phyloP scores from a whole-genome alignment of 1,140 invertebrate species.

The Dendrolimus kikuchii region DNA sequence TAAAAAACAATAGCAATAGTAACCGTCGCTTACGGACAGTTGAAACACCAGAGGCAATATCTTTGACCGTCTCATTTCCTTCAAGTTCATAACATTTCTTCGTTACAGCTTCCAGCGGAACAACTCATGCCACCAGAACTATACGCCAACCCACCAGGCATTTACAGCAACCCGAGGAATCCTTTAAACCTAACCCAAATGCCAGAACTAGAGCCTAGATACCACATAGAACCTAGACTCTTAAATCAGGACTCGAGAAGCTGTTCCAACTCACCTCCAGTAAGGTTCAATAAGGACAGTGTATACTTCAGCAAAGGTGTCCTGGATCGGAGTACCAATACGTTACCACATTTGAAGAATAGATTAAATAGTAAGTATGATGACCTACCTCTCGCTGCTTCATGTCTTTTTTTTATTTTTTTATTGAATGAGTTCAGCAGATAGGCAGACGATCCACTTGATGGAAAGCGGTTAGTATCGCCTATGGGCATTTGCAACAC shows the following conservation, averaged over 20 bases:
- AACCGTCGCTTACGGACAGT: too few species aligned
- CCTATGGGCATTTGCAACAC: too few species aligned
- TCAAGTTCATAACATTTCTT: not conserved
- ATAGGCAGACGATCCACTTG: too few species aligned
- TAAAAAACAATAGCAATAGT: too few species aligned
- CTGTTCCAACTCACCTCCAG: slow-evolving; percentile 43
- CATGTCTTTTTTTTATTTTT: too few species aligned
- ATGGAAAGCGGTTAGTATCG: too few species aligned
- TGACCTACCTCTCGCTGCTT: not conserved
- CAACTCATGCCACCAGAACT: slow-evolving; percentile 44
- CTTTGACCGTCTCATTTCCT: too few species aligned
- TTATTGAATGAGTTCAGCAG: too few species aligned
- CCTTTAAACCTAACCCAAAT: slow-evolving; percentile 44
- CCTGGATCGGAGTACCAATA: slow-evolving; percentile 33
- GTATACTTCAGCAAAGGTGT: slow-evolving; percentile 41
- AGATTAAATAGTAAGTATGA: slow-evolving; percentile 32
- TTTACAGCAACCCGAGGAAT: slow-evolving; percentile 49
- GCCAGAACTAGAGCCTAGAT: slow-evolving; percentile 44
- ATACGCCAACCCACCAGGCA: slow-evolving; percentile 28
- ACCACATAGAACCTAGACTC: slow-evolving; percentile 30
- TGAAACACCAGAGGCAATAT: too few species aligned
- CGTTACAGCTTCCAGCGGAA: slow-evolving; percentile 39
- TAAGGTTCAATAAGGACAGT: slow-evolving; percentile 40
- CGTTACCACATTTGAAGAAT: slow-evolving; percentile 37
- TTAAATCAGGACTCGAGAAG: slow-evolving; percentile 25